Base-by-base conservation (phyloP, 2,888 invertebrate genomes). In the Dorcus parallelipipedus region DNA sequence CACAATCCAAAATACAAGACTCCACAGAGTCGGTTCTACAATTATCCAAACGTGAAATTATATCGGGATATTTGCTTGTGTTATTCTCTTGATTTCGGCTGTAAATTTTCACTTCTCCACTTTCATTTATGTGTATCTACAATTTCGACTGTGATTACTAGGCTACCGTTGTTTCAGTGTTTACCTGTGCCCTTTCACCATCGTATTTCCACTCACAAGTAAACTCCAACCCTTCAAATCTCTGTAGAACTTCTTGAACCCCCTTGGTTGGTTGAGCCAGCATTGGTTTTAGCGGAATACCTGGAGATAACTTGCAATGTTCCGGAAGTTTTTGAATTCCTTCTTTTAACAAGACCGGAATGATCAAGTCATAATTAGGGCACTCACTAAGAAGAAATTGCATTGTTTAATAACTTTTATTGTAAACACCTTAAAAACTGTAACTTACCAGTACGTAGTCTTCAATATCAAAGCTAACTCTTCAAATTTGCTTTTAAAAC, bases 161-260 rank as follows among this genome's bases (percentile, higher is more conserved):
- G 14, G 10, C 14, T 42, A 6, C 7, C 4, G 7, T 41, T 10
- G 14, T 7, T 41, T 38, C 7, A 23, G 20, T 14, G 8, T 17
- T 9, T 71, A 93, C 88, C 84, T 97, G 98, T 0, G 97, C 98
- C 69, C 99, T 83, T 82, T 99, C 99, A 0, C 99, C 99, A 79
- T 99, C 99, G 77, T 99, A 99, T 78, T 99, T 99, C 87, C 91
- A 99, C 80, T 99, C 99, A 77, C 98, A 98, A 0, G 97, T 97
- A 77, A 99, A 98, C 69, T 87, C 85, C 63, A 90, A 83, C 9
- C 89, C 88, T 59, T 79, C 78, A 58, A 77, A 86, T 71, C 94
- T 84, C 59, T 86, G 84, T 54, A 97, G 79, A 3, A 97, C 91
- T 76, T 97, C 96, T 62, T 87, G 85, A 1, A 98, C 91, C 3